These are phyloP conservation scores for Conistra vaccinii DNA, from an alignment of 2,888 invertebrate species.

Conservation along the genomic window DNA sequence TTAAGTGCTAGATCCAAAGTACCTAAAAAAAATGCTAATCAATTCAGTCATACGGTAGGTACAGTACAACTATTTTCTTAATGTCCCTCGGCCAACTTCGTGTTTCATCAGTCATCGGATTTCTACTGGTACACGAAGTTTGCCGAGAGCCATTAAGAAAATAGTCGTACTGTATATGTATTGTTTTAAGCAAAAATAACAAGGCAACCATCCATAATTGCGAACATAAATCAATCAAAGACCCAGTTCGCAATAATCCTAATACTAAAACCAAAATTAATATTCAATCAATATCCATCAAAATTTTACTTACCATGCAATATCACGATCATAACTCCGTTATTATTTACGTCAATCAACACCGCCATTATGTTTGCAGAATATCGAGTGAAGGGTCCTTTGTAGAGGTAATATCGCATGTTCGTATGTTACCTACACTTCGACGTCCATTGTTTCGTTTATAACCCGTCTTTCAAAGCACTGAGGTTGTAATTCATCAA, in stretches of 20 bases:
- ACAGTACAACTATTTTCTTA: too few relatives aligned
- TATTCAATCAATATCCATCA: constrained; percentile 21
- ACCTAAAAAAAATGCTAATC: neutral
- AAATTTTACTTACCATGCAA: constrained; percentile 18
- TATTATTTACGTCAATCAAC: constrained; percentile 46
- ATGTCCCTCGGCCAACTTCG: too few relatives aligned
- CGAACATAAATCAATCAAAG: neutral
- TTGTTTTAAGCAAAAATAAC: neutral
- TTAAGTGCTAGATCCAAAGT: neutral
- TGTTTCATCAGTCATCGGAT: too few relatives aligned
- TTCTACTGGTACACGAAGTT: too few relatives aligned
- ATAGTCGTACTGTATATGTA: too few relatives aligned
- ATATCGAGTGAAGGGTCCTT: constrained; percentile 41
- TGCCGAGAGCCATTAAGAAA: too few relatives aligned
- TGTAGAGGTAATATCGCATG: constrained; percentile 21
- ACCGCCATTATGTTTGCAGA: constrained; percentile 31
- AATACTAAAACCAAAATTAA: neutral
- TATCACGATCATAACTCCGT: constrained; percentile 9
- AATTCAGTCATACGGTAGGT: neutral
- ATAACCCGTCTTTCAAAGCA: constrained; percentile 22
- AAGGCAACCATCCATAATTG: neutral
- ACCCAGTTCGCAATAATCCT: neutral
- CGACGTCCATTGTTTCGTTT: constrained; percentile 39
- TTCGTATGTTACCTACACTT: constrained; percentile 17
- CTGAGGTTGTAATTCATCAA: constrained; percentile 41